A percentile compares a stretch with the other conserved stretches of the same genome.
Conservation (phyloP, 2,888 invertebrate species). For the Spicauda simplicius region DNA sequence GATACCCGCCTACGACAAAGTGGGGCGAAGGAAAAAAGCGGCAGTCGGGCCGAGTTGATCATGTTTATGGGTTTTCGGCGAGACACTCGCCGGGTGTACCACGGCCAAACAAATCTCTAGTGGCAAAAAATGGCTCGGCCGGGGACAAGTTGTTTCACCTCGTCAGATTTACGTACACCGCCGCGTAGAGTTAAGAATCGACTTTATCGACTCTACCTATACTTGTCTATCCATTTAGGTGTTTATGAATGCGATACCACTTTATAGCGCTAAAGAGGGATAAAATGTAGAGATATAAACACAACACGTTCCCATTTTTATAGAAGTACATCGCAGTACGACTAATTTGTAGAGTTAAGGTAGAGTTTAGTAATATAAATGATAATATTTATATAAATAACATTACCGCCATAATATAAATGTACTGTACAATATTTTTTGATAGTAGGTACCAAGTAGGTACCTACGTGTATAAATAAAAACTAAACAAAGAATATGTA, state of each 20-base stretch:
- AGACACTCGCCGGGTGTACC: conserved; percentile 77
- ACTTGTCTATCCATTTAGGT: conserved; percentile 36
- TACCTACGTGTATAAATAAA: no score
- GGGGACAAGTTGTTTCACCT: conserved; percentile 82
- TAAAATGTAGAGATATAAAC: conserved; percentile 26
- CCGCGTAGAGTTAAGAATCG: conserved; percentile 59
- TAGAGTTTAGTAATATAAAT: no score
- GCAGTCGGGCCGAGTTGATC: conserved; percentile 75
- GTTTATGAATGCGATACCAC: conserved; percentile 34
- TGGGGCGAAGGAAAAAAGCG: conserved; percentile 77
- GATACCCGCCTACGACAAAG: conserved; percentile 62
- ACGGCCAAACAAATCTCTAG: conserved; percentile 81
- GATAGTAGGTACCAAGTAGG: no score
- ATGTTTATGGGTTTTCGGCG: conserved; percentile 84
- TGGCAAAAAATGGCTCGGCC: conserved; percentile 80
- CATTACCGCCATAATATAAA: no score
- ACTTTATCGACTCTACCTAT: conserved; percentile 45
- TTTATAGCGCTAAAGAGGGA: conserved; percentile 25
- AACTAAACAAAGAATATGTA: no score
- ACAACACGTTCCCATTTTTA: conserved; percentile 13
- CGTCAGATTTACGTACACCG: conserved; percentile 77
- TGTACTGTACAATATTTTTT: no score
- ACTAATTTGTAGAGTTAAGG: no score
- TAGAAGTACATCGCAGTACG: no score
- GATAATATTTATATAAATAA: no score